Conservation (phyloP, 37 sponge, comb jelly and placozoan species). For the Oopsacas minuta region DNA sequence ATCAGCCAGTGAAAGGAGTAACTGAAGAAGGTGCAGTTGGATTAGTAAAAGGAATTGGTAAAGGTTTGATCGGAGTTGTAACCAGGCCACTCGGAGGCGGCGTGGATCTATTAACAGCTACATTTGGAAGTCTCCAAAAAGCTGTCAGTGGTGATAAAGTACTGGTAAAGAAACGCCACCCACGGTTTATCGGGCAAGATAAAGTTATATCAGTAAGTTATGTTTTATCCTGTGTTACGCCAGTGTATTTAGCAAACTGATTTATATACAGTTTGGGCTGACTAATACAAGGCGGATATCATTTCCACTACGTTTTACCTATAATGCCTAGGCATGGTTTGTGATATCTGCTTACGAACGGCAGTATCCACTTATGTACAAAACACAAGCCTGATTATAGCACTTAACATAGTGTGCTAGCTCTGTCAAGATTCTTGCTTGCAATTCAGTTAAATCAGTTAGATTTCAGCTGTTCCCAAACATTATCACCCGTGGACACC, state of each 20-base stretch:
- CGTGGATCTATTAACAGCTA: conserved; percentile 36
- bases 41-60: conserved; percentile 59
- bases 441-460: too few species aligned
- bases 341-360: too few species aligned
- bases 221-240: neutral
- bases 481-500: too few species aligned
- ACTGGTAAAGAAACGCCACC: neutral
- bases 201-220: neutral
- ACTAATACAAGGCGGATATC: too few species aligned
- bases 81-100: conserved; percentile 64
- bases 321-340: too few species aligned
- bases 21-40: conserved; percentile 73
- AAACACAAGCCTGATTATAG: too few species aligned
- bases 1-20: conserved; percentile 30
- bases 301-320: too few species aligned
- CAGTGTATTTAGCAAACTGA: neutral
- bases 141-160: conserved; percentile 13
- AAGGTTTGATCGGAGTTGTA: conserved; percentile 56
- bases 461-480: too few species aligned
- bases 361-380: too few species aligned
- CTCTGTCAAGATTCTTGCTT: too few species aligned
- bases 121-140: conserved; percentile 14
- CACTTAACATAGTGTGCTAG: too few species aligned
- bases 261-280: neutral
- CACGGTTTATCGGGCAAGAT: neutral